Percentiles rank a stretch among this genome's conserved stretches.
Evolutionary conservation across 2,888 invertebrate species (phyloP).

Genomic region (Chironomus riparius): DNA sequence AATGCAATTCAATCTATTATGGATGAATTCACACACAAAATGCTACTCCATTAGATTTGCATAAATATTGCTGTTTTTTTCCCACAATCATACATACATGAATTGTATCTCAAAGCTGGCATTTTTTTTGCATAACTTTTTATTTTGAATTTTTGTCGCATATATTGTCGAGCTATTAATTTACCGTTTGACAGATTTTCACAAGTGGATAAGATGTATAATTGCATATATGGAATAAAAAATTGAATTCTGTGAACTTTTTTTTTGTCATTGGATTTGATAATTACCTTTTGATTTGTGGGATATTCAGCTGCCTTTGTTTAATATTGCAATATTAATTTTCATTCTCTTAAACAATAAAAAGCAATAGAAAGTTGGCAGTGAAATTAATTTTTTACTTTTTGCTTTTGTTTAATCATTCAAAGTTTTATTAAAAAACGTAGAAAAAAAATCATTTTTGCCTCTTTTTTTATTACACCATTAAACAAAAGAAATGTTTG

Average conservation of each 20-base stretch:
- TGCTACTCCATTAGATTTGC: slow-evolving; percentile 19
- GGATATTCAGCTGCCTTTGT: no score
- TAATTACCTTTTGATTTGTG: no score
- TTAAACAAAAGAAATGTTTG: background rate
- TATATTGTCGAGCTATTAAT: slow-evolving; percentile 5
- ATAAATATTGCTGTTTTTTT: background rate
- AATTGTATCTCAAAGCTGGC: no score
- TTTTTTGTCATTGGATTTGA: background rate
- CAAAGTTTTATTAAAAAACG: no score
- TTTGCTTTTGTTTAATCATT: background rate
- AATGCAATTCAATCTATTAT: slow-evolving; percentile 19
- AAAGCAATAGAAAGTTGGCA: background rate
- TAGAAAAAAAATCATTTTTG: background rate
- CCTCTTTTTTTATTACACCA: background rate
- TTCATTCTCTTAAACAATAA: background rate
- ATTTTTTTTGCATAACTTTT: no score
- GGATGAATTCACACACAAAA: background rate
- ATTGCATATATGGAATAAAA: background rate
- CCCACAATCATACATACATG: background rate
- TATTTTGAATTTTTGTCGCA: background rate
- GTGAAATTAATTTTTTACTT: background rate
- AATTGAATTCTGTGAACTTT: background rate
- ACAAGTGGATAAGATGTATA: background rate
- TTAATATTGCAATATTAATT: no score
- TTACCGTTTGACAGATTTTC: background rate